A percentile compares a stretch with the other conserved stretches of the same genome.
These are phyloP conservation scores for Melospiza georgiana DNA, from an alignment of 2,113 vertebrate species.

Conservation along the genomic window DNA sequence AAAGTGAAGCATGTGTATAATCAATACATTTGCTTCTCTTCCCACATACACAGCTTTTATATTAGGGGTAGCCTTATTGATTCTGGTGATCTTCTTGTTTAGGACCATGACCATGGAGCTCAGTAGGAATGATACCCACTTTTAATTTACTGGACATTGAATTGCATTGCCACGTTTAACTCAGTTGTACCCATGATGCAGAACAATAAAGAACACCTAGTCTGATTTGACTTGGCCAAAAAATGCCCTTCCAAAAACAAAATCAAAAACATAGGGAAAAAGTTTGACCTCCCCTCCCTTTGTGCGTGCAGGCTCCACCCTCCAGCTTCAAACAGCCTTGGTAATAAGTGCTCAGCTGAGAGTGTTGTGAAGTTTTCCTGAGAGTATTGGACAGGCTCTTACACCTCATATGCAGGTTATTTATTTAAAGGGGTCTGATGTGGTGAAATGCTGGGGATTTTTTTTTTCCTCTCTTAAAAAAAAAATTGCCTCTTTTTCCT, in stretches of 20 bases:
- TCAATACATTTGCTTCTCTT: neutral
- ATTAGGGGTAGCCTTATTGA: neutral
- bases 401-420: neutral
- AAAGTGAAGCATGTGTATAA: neutral
- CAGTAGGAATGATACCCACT: neutral
- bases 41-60: neutral
- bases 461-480: neutral
- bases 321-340: neutral
- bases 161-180: neutral
- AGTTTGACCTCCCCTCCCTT: neutral
- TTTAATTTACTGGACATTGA: neutral
- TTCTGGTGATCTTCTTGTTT: neutral
- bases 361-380: neutral
- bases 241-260: rapidly evolving
- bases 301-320: rapidly evolving
- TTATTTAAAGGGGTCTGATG: neutral
- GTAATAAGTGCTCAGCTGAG: neutral
- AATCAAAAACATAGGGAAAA: neutral
- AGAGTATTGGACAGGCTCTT: neutral
- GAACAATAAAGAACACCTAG: neutral
- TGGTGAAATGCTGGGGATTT: neutral
- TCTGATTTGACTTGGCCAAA: neutral
- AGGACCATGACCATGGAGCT: neutral
- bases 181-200: neutral
- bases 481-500: neutral